phyloP scores from a whole-genome alignment of 2,797 vertebrate species.

The Squalus acanthias region DNA sequence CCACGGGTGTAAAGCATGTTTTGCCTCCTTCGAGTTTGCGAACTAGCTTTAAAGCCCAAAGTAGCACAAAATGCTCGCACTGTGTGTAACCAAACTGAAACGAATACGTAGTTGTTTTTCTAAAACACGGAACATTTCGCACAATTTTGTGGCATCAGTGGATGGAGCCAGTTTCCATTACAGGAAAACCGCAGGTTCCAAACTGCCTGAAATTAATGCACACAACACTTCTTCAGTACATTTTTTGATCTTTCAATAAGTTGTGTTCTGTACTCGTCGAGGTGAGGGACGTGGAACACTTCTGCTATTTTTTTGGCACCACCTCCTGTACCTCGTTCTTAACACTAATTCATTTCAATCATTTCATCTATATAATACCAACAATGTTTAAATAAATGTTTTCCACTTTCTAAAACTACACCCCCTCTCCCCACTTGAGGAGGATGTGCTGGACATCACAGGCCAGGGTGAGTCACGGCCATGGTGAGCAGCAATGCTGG shows the following conservation, averaged over 20 bases:
- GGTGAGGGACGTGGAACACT: not conserved
- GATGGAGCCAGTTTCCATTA: not conserved
- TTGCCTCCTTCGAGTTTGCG: not conserved
- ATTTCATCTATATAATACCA: not conserved
- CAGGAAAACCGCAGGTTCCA: conserved; percentile 34
- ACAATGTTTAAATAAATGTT: not conserved
- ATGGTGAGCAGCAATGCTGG: no score
- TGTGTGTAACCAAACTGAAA: not conserved
- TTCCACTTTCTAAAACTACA: not conserved
- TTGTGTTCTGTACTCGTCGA: not conserved
- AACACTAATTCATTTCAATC: not conserved
- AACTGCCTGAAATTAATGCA: not conserved
- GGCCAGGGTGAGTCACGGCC: no score
- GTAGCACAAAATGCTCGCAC: not conserved
- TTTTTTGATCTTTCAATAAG: not conserved
- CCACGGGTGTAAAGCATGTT: not conserved
- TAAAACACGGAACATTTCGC: not conserved
- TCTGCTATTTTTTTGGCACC: conserved; percentile 24
- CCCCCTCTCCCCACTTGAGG: no score
- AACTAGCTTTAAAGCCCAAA: not conserved
- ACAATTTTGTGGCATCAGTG: conserved; percentile 4
- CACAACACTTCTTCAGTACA: not conserved
- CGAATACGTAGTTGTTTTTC: not conserved
- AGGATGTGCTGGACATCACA: no score
- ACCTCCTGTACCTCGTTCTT: not conserved